Evolutionary conservation across 2,888 invertebrate species (phyloP).

Genomic region (Amphipoea oculea): DNA sequence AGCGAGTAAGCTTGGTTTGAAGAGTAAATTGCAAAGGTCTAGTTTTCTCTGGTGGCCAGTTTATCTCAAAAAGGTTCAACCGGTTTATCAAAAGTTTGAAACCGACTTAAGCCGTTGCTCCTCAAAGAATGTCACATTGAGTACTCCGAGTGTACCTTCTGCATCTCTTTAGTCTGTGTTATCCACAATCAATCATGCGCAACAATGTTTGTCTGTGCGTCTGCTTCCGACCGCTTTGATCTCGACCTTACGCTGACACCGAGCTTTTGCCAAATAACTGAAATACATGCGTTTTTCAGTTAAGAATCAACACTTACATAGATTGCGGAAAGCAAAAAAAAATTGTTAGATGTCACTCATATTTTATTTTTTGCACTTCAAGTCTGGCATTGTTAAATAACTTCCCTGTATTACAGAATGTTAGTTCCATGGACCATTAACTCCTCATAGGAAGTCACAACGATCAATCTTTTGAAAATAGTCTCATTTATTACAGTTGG

Average conservation of each 20-base stretch:
- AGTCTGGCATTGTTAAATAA: slow-evolving; percentile 31
- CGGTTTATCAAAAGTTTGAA: background rate
- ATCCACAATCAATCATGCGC: slow-evolving; percentile 57
- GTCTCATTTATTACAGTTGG: background rate
- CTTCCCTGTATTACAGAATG: slow-evolving; percentile 29
- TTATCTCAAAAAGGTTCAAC: background rate
- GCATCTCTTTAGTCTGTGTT: background rate
- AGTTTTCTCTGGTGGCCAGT: background rate
- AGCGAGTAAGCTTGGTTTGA: background rate
- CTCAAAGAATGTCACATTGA: too few relatives aligned
- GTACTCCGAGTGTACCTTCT: slow-evolving; percentile 23
- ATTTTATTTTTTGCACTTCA: slow-evolving; percentile 11
- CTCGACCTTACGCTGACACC: slow-evolving; percentile 56
- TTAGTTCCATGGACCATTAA: slow-evolving; percentile 14
- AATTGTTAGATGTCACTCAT: slow-evolving; percentile 37
- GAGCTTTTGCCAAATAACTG: slow-evolving; percentile 57
- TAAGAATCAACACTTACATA: slow-evolving; percentile 40
- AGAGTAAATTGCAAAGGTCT: too few relatives aligned
- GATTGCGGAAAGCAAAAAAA: slow-evolving; percentile 21
- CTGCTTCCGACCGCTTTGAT: slow-evolving; percentile 63
- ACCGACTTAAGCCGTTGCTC: background rate
- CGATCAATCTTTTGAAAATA: slow-evolving; percentile 20
- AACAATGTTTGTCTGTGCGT: slow-evolving; percentile 54
- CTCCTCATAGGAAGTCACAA: slow-evolving; percentile 5
- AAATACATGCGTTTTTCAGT: slow-evolving; percentile 20